These are phyloP conservation scores for Gallinago media DNA, from an alignment of 2,113 vertebrate species.

Conservation along the genomic window DNA sequence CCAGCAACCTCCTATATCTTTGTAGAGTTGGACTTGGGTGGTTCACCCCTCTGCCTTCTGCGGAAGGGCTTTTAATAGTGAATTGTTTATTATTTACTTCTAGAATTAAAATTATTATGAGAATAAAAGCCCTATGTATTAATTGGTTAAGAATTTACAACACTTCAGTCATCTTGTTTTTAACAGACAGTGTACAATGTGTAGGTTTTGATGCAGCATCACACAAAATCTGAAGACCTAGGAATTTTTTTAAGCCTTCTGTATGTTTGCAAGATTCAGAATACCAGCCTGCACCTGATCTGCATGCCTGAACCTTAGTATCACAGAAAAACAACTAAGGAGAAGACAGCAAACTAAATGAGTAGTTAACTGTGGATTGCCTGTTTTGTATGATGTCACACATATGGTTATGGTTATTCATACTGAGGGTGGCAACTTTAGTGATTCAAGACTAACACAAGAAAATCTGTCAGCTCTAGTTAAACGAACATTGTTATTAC, in stretches of 20 bases:
- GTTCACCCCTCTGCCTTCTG: neutral
- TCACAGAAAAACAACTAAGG: neutral
- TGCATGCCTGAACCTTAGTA: neutral
- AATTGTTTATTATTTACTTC: neutral
- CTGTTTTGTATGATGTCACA: slow-evolving; percentile 74
- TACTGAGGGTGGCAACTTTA: slow-evolving; percentile 71
- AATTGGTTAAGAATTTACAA: neutral
- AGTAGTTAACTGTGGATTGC: slow-evolving; percentile 6
- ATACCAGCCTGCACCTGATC: neutral
- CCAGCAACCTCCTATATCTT: neutral
- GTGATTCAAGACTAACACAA: slow-evolving; percentile 74
- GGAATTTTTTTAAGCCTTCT: neutral
- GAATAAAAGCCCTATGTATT: neutral
- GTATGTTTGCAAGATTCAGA: neutral
- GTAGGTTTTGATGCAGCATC: neutral
- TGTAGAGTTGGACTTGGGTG: neutral
- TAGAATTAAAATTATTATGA: neutral
- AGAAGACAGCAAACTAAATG: neutral
- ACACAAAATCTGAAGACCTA: neutral
- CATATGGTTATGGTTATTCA: slow-evolving; percentile 73
- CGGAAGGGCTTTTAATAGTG: neutral
- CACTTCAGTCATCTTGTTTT: fast-evolving
- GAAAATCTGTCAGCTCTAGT: slow-evolving; percentile 83
- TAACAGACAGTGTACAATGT: neutral
- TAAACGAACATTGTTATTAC: slow-evolving; percentile 82